phyloP scores from a whole-genome alignment of 1,140 invertebrate species.

The Nasonia longicornis region DNA sequence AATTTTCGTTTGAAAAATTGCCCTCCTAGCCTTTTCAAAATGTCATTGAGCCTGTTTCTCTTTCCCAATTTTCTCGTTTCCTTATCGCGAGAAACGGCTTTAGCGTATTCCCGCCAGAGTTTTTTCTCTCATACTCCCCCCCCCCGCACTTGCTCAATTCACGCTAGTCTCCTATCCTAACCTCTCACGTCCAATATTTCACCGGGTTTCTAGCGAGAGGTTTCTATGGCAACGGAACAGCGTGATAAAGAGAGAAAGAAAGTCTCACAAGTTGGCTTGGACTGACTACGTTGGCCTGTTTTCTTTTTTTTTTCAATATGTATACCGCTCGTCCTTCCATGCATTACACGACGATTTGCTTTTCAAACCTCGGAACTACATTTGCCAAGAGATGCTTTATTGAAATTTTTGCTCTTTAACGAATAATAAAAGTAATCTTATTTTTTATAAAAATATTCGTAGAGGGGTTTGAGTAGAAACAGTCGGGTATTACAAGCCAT shows the following conservation, averaged over 20 bases:
- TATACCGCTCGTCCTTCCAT: slow-evolving; percentile 54
- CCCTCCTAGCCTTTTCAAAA: not conserved
- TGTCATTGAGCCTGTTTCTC: slow-evolving; percentile 3
- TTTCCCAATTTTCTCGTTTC: slow-evolving; percentile 36
- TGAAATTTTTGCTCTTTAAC: not conserved
- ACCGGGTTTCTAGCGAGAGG: slow-evolving; percentile 55
- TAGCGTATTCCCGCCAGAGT: slow-evolving; percentile 17
- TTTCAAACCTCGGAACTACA: slow-evolving; percentile 46
- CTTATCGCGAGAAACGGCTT: slow-evolving; percentile 23
- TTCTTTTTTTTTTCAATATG: slow-evolving; percentile 46
- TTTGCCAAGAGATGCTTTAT: slow-evolving; percentile 23
- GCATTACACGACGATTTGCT: slow-evolving; percentile 59
- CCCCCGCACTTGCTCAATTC: slow-evolving; percentile 36
- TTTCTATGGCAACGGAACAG: slow-evolving; percentile 61
- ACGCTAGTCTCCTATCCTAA: slow-evolving; percentile 43
- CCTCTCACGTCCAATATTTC: slow-evolving; percentile 59
- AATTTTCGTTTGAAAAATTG: not conserved
- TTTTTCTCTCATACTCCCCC: slow-evolving; percentile 32
- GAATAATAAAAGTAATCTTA: no score
- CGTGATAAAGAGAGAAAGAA: slow-evolving; percentile 13
- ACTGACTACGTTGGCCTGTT: slow-evolving; percentile 15
- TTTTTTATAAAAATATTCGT: no score
- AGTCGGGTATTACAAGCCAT: no score
- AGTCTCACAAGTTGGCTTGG: slow-evolving; percentile 51
- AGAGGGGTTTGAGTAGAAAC: no score